Evolutionary conservation across 1,140 invertebrate species (phyloP).

Genomic region (Nomia melanderi): DNA sequence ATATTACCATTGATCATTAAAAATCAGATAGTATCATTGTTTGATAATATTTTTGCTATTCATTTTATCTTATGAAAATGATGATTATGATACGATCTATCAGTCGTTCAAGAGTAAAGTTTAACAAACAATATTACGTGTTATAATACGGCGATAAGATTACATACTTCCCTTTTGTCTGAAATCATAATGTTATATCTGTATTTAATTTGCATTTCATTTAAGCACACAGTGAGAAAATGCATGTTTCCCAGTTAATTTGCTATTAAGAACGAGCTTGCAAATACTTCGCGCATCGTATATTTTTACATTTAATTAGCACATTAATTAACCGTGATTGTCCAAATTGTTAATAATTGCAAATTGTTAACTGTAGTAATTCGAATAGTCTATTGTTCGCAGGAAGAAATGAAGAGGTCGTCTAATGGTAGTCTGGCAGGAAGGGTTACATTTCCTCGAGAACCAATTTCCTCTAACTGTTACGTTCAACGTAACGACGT

Average conservation of each 20-base stretch:
- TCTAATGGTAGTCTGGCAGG: conserved; percentile 15
- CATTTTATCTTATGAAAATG: neutral
- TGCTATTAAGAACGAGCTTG: neutral
- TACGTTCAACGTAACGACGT: neutral
- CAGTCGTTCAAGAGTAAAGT: neutral
- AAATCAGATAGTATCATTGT: no score
- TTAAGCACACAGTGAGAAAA: neutral
- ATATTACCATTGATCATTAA: no score
- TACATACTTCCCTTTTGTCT: neutral
- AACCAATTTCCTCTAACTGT: conserved; percentile 41
- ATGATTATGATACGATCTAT: neutral
- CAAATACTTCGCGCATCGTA: neutral
- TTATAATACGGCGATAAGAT: neutral
- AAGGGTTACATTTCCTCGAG: conserved; percentile 43
- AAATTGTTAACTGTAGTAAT: conserved; percentile 7
- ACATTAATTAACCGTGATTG: no score
- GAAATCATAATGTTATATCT: neutral
- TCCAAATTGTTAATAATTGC: no score
- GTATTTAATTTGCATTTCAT: no score
- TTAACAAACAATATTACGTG: neutral
- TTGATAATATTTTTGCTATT: no score
- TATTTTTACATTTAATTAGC: neutral
- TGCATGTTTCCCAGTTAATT: conserved; percentile 1
- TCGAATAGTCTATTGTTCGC: conserved; percentile 12
- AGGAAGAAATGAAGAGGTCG: conserved; percentile 12